These are phyloP conservation scores for Buathra laborator DNA, from an alignment of 2,888 invertebrate genomes.

Conservation along the genomic window DNA sequence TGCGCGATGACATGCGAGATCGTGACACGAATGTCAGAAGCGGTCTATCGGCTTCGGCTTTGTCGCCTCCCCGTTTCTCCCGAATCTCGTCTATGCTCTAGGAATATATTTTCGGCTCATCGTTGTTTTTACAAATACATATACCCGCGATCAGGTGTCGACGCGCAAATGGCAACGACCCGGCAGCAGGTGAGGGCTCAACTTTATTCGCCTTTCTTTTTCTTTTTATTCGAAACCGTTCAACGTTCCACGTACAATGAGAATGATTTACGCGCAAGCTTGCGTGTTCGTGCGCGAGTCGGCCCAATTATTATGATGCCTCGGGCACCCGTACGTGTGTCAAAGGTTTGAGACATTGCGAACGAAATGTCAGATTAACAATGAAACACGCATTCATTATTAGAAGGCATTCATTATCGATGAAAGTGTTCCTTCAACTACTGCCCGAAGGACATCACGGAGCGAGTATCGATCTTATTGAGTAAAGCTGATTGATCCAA, in stretches of 20 bases:
- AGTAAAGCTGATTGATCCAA: not conserved
- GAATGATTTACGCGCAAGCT: slow-evolving; percentile 55
- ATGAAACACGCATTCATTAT: not conserved
- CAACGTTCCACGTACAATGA: slow-evolving; percentile 37
- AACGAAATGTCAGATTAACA: slow-evolving; percentile 9
- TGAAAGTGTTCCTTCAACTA: not conserved
- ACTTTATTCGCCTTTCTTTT: not conserved
- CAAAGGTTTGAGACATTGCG: slow-evolving; percentile 36
- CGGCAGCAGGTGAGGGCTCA: slow-evolving; percentile 11
- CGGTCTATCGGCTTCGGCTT: not conserved
- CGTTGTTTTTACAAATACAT: slow-evolving; percentile 23
- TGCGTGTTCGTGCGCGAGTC: slow-evolving; percentile 29
- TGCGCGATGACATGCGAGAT: slow-evolving; percentile 63
- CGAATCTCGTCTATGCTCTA: slow-evolving; percentile 8
- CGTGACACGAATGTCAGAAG: slow-evolving; percentile 64
- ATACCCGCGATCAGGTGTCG: not conserved
- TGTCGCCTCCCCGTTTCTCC: not conserved
- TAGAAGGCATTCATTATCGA: not conserved
- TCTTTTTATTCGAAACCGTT: slow-evolving; percentile 18
- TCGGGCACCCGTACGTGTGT: slow-evolving; percentile 42
- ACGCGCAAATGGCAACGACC: not conserved
- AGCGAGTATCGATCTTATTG: not conserved
- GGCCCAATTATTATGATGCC: slow-evolving; percentile 58
- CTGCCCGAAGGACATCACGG: not conserved
- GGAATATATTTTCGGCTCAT: slow-evolving; percentile 12